phyloP scores from a whole-genome alignment of 2,113 vertebrate species.

The Hiodon tergisus region DNA sequence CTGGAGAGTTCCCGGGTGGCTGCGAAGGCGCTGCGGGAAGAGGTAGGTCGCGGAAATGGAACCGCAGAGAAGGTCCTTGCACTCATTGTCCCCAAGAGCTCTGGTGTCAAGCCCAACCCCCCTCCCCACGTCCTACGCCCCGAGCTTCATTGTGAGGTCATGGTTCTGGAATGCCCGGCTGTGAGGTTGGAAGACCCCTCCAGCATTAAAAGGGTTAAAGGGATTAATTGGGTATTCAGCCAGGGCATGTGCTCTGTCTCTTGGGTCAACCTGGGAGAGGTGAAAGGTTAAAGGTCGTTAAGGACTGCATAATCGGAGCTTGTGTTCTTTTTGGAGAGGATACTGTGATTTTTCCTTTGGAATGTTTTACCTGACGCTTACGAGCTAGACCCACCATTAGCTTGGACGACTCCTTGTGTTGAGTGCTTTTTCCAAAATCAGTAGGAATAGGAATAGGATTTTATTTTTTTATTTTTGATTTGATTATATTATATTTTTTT shows the following conservation, averaged over 20 bases:
- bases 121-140: constrained; percentile 19
- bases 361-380: no score
- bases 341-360: not conserved
- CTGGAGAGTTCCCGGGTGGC: constrained; percentile 69
- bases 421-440: no score
- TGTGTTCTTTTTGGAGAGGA: not conserved
- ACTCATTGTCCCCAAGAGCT: constrained; percentile 39
- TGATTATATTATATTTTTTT: no score
- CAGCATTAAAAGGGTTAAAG: not conserved
- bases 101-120: constrained; percentile 19
- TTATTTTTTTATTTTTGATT: no score
- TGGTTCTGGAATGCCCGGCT: constrained; percentile 38
- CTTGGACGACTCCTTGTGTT: no score
- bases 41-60: constrained; percentile 67
- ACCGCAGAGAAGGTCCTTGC: constrained; percentile 1
- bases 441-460: no score
- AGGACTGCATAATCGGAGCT: not conserved
- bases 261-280: not conserved
- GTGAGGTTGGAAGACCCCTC: not conserved
- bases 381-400: no score
- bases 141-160: constrained; percentile 41
- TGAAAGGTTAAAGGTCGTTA: constrained; percentile 1
- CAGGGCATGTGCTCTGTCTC: not conserved
- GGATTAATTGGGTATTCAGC: not conserved
- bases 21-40: constrained; percentile 71